Evolutionary conservation across 2,888 invertebrate genomes (phyloP), one percentile per base, ranked within the genome.

Genomic region (Caenorhabditis sp.): DNA sequence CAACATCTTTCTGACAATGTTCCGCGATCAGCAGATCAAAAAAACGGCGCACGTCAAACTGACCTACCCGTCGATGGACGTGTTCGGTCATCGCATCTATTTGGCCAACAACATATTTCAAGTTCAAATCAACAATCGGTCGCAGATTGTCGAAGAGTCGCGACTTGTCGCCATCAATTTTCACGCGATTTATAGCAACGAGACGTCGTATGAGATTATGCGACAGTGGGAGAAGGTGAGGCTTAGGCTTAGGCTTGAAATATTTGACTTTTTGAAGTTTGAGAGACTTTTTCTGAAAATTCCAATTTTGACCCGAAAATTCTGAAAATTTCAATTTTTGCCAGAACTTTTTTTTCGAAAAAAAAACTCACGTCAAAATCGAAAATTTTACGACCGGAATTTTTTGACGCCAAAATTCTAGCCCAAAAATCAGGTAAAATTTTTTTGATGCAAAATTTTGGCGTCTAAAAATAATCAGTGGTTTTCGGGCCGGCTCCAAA

Each of bases 41-140:
- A 67, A 76, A 24, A 74, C 74, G 23, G 79, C 79, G 24, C 83
- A 85, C 57, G 81, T 87, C 31, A 85, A 85, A 60, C 62, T 87
- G 51, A 87, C 86, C 37, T 87, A 84, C 64, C 87, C 87, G 12
- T 84, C 84, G 17, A 86, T 87, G 86, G 86, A 87, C 50, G 81
- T 87, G 6, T 87, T 84, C 62, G 86, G 86, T 4, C 85, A 87
- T 67, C 76, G 81, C 19, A 78, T 87, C 58, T 87, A 87, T 66
- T 72, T 87, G 69, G 87, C 86, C 19, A 86, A 87, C 66, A 87
- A 87, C 69, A 84, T 87, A 55, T 86, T 85, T 70, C 81, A 83
- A 55, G 85, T 87, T 3, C 66, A 74, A 12, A 62, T 86, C 51
- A 84, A 84, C 60, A 84, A 86, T 67, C 75, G 81, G 84, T 84